A percentile compares a stretch with the other conserved stretches of the same genome.
phyloP scores from a whole-genome alignment of 2,888 invertebrate species.

The Eledone cirrhosa region DNA sequence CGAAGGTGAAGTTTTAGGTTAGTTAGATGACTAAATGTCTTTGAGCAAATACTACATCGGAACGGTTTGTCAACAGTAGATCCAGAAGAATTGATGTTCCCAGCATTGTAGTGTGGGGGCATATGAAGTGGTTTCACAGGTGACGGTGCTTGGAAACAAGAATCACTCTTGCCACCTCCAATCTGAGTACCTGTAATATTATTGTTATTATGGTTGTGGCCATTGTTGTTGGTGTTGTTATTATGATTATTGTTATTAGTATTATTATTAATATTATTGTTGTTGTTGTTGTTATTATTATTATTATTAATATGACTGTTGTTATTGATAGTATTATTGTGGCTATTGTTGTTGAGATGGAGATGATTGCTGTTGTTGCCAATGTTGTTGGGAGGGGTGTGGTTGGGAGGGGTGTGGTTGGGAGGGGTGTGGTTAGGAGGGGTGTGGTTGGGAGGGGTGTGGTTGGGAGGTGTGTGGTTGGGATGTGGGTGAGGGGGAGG shows the following conservation, averaged over 20 bases:
- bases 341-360: background rate
- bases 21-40: slow-evolving; percentile 9
- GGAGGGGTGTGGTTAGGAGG: background rate
- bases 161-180: background rate
- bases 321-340: background rate
- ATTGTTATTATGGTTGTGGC: background rate
- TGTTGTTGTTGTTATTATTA: background rate
- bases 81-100: too few relatives aligned
- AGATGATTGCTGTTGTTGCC: background rate
- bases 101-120: too few relatives aligned
- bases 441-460: background rate
- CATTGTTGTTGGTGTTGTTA: background rate
- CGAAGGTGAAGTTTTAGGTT: slow-evolving; percentile 14
- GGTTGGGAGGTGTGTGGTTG: too few relatives aligned
- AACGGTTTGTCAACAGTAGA: slow-evolving; percentile 16
- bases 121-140: too few relatives aligned
- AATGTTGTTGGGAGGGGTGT: background rate
- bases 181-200: background rate
- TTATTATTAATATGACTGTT: background rate
- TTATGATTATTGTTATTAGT: background rate
- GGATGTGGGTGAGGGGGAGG: background rate
- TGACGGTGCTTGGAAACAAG: too few relatives aligned
- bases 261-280: background rate
- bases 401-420: background rate
- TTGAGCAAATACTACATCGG: slow-evolving; percentile 10